phyloP scores from a whole-genome alignment of 2,888 invertebrate genomes.

The Apomyelois bistriatella region DNA sequence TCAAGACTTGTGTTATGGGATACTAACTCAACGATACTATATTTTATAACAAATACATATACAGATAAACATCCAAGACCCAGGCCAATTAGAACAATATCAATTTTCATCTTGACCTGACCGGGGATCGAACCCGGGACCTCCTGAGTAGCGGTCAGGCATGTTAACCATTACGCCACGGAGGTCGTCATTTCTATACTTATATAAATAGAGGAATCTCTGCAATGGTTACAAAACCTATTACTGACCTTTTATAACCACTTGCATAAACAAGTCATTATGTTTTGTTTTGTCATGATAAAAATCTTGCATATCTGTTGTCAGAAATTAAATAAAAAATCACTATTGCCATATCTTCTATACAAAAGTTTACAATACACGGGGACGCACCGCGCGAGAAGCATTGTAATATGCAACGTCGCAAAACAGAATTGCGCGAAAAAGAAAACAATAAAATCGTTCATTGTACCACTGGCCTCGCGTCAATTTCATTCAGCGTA shows the following conservation, averaged over 20 bases:
- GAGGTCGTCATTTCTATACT: too few species aligned
- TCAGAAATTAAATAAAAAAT: not conserved
- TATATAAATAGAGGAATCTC: too few species aligned
- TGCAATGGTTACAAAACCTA: too few species aligned
- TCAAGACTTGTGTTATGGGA: too few species aligned
- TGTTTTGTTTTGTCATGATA: not conserved
- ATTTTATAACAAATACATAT: too few species aligned
- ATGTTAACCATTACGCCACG: too few species aligned
- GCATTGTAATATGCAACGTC: not conserved
- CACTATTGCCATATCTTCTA: not conserved
- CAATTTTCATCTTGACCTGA: too few species aligned
- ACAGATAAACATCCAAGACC: too few species aligned
- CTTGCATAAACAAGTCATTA: not conserved
- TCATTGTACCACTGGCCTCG: constrained; percentile 27
- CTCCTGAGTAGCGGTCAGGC: too few species aligned
- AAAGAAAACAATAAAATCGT: constrained; percentile 36
- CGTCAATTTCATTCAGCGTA: constrained; percentile 37
- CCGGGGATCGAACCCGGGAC: too few species aligned
- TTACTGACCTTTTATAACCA: not conserved
- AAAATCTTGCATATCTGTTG: not conserved
- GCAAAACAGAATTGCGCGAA: constrained; percentile 5
- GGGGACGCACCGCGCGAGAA: not conserved
- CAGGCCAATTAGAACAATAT: too few species aligned
- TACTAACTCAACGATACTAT: too few species aligned
- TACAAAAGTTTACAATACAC: not conserved